Conservation (phyloP, 1,140 invertebrate species). For the Scylla paramamosain region DNA sequence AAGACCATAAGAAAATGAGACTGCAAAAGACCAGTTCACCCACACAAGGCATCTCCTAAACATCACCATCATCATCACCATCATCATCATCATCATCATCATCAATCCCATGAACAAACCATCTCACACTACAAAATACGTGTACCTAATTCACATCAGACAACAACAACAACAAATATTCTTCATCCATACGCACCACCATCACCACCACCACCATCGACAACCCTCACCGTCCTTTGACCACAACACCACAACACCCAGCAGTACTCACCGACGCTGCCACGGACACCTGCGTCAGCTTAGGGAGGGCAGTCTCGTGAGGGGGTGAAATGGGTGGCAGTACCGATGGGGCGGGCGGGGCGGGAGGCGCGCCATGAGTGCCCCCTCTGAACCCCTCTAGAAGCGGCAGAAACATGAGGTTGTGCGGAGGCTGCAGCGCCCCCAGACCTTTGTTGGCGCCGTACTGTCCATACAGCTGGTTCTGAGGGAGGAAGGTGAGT, state of each 20-base stretch:
- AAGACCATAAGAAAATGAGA: too few relatives aligned
- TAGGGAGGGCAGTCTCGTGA: conserved; percentile 82
- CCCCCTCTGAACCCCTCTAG: conserved; percentile 82
- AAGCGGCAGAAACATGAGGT: conserved; percentile 84
- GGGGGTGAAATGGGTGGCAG: conserved; percentile 80
- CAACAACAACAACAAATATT: background rate
- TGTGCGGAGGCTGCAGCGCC: conserved; percentile 80
- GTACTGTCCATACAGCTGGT: conserved; percentile 76
- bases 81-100: background rate
- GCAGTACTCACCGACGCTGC: conserved; percentile 58
- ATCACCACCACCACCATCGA: too few relatives aligned
- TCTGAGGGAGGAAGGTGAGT: conserved; percentile 55
- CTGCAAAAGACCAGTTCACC: too few relatives aligned
- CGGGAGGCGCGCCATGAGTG: conserved; percentile 76
- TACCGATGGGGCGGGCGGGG: conserved; percentile 81
- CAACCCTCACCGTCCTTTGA: too few relatives aligned
- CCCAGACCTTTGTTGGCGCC: conserved; percentile 65
- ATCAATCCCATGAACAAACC: too few relatives aligned
- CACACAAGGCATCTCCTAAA: too few relatives aligned
- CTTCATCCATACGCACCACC: too few relatives aligned
- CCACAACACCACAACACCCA: too few relatives aligned
- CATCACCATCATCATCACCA: background rate
- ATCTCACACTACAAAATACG: too few relatives aligned
- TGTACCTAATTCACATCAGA: too few relatives aligned
- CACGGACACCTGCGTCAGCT: conserved; percentile 64